Evolutionary conservation across 1,140 invertebrate genomes (phyloP).

Genomic region (Trichoplusia ni): DNA sequence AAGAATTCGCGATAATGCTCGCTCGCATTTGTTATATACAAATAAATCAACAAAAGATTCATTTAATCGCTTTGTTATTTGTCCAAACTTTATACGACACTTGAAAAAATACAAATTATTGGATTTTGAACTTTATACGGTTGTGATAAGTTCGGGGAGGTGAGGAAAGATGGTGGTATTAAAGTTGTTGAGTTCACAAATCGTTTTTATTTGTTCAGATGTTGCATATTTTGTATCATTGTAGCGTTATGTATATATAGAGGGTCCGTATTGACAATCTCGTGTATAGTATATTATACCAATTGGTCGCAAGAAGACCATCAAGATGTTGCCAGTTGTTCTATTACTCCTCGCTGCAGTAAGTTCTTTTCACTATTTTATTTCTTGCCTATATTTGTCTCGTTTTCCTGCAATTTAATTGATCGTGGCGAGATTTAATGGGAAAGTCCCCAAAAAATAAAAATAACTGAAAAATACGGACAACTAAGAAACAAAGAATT

Average conservation of each 20-base stretch:
- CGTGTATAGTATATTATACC: conserved; percentile 58
- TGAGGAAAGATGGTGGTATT: neutral
- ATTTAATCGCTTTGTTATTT: conserved; percentile 49
- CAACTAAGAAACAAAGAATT: too few relatives aligned
- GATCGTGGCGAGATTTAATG: too few relatives aligned
- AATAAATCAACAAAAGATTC: conserved; percentile 37
- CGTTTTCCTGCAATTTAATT: too few relatives aligned
- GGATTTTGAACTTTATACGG: conserved; percentile 1
- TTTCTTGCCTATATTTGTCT: neutral
- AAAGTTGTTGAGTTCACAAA: conserved; percentile 10
- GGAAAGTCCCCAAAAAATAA: too few relatives aligned
- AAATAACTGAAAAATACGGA: too few relatives aligned
- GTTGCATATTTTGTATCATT: conserved; percentile 34
- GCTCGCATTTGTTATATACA: conserved; percentile 27
- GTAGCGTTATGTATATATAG: conserved; percentile 50
- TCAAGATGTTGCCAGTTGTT: conserved; percentile 51
- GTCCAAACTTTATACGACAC: neutral
- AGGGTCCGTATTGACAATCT: conserved; percentile 5
- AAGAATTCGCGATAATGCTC: conserved; percentile 40
- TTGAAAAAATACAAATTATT: neutral
- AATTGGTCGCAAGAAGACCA: conserved; percentile 49
- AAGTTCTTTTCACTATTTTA: conserved; percentile 37
- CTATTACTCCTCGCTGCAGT: conserved; percentile 47
- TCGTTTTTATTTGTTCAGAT: conserved; percentile 41
- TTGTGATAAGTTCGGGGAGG: neutral